Evolutionary conservation across 2,113 vertebrate genomes (phyloP).

Genomic region (Ammospiza caudacuta): DNA sequence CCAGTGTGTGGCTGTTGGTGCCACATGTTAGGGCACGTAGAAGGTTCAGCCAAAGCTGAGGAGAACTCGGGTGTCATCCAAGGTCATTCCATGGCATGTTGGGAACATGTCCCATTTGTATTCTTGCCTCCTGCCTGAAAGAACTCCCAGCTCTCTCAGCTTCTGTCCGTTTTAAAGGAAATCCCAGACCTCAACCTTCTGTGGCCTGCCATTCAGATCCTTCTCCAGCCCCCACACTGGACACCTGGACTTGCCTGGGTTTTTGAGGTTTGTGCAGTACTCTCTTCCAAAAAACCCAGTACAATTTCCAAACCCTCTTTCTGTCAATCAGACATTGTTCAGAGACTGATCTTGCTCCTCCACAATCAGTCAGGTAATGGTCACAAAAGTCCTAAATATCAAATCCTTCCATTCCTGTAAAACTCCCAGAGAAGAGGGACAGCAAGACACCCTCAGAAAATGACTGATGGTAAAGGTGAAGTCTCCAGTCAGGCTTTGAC

Average conservation of each 20-base stretch:
- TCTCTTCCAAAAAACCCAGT: not conserved
- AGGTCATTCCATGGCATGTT: not conserved
- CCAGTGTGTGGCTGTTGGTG: not conserved
- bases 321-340: not conserved
- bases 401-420: not conserved
- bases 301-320: not conserved
- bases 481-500: not conserved
- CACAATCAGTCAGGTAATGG: no score
- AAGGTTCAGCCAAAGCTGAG: not conserved
- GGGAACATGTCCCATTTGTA: not conserved
- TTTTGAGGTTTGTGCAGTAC: fast-evolving
- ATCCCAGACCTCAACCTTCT: no score
- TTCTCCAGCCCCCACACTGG: not conserved
- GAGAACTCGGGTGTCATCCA: not conserved
- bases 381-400: no score
- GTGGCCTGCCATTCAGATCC: not conserved
- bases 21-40: not conserved
- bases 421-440: not conserved
- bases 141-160: not conserved
- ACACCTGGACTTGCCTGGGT: not conserved
- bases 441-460: not conserved
- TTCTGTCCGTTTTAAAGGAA: not conserved
- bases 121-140: not conserved
- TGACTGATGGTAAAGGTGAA: fast-evolving
- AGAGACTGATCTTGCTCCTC: no score